Evolutionary conservation across 2,888 invertebrate species (phyloP), one percentile per base, ranked within the genome.

Genomic region (Gastracanthus pulcherrimus): DNA sequence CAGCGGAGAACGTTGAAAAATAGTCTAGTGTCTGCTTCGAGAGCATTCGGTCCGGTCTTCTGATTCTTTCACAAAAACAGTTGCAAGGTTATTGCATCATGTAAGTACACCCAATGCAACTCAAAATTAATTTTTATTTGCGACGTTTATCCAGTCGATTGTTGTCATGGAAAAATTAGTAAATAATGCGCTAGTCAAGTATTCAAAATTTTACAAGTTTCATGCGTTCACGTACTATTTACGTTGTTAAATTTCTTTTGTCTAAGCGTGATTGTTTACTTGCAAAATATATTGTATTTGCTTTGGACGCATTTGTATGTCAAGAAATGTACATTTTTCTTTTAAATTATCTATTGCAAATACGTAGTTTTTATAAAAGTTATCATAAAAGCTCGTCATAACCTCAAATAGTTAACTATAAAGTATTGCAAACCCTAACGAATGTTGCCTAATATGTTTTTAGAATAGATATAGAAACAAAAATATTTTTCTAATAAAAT

Each of bases 1-100:
- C n/a, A n/a, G 41, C 41, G 16, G 41, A 3, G 3, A 45, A 45
- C 45, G 7, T 1, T 29, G 6, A 16, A n/a, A n/a, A 7, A 5
- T 36, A 72, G 38, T 69, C 16, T 38, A 38, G 74, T 62, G 36
- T 26, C 51, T n/a, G n/a, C 31, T 78, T 67, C 62, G 58, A 71
- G 79, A 79, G 60, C 36, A 31, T 60, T 82, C 76, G 75, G 34
- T 69, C n/a, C 72, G n/a, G 29, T 72, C 58, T 45, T 64, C 34
- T 55, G 11, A 16, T 48, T 29, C 36, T 70, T 71, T 34, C 9
- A 5, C 23, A 71, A 82, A 85, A 84, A 84, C 83, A 85, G 74
- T 84, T 84, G 86, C 85, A 84, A 71, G 34, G 11, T 76, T 83
- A 85, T 87, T 88, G 86, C 89, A 75, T 89, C 86, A 88, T 87